Evolutionary conservation across 2,888 invertebrate species (phyloP), one percentile per base, ranked within the genome.

Genomic region (Omphaloscelis lunosa): DNA sequence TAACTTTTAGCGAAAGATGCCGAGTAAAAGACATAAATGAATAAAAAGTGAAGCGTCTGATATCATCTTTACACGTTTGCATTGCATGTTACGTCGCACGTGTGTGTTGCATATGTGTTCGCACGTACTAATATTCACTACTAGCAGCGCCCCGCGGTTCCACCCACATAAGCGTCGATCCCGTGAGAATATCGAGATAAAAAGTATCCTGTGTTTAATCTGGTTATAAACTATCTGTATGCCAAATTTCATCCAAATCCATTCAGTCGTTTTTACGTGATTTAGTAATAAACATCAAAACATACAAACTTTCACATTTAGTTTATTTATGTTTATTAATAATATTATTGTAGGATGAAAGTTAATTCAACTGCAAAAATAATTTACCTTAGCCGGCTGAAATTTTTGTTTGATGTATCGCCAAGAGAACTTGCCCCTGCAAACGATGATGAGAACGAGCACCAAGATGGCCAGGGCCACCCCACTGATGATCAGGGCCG

Each of bases 381-480:
- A 20, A 34, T 58, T 56, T 89, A 96, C 96, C 95, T 96, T 96
- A 8, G 95, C 88, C 2, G 95, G 96, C 84, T 95, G 96, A 75
- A 96, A 92, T 89, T 95, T 96, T 85, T 96, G 95, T 85, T 96
- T 96, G 80, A 96, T 89, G 77, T 93, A 95, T 82, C 94, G 91
- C 96, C 96, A 95, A 11, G 95, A 94, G 66, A 96, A 81, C 75
- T 92, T 93, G 34, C 94, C 94, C 0, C 94, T 92, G 86, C 96
- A 96, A 11, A 95, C 82, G 66, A 95, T 90, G 84, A 95, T 92
- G 73, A 96, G 84, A 0, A 95, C 87, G 1, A 96, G 88, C 79
- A 95, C 85, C 80, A 96, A 80, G 2, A 95, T 89, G 0, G 96
- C 96, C 72, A 96, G 84, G 0, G 96, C 95, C 39, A 96, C 94